Evolutionary conservation across 2,113 vertebrate species (phyloP).

Genomic region (Pseudonaja textilis): DNA sequence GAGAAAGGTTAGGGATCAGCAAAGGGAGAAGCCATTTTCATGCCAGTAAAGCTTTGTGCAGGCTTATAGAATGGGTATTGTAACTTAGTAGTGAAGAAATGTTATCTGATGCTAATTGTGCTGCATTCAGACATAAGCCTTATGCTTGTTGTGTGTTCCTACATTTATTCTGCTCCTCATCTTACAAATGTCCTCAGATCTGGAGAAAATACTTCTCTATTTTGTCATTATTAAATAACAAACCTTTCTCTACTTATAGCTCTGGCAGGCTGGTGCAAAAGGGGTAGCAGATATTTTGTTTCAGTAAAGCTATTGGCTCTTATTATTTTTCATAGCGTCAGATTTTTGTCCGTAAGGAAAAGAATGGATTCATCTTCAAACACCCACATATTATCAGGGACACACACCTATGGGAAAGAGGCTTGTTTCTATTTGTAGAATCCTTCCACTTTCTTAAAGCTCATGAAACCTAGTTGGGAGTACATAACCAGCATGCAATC

Average conservation of each 20-base stretch:
- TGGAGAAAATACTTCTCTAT: neutral
- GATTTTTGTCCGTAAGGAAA: neutral
- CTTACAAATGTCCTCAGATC: neutral
- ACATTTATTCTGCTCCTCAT: neutral
- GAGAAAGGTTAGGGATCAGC: neutral
- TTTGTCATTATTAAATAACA: neutral
- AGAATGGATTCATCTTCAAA: neutral
- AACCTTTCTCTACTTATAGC: neutral
- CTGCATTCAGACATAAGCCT: neutral
- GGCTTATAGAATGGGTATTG: neutral
- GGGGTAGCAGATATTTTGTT: neutral
- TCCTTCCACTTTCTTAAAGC: neutral
- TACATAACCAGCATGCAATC: neutral
- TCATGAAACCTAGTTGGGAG: neutral
- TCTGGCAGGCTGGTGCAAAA: neutral
- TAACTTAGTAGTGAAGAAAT: neutral
- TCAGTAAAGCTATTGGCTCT: neutral
- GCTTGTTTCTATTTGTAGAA: neutral
- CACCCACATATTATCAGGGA: neutral
- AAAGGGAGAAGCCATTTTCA: neutral
- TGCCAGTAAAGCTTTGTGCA: neutral
- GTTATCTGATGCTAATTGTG: neutral
- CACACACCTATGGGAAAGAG: neutral
- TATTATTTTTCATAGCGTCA: neutral
- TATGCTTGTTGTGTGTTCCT: neutral